These are phyloP conservation scores for Drosophila gunungcola DNA, from an alignment of 1,140 invertebrate species.

Conservation along the genomic window DNA sequence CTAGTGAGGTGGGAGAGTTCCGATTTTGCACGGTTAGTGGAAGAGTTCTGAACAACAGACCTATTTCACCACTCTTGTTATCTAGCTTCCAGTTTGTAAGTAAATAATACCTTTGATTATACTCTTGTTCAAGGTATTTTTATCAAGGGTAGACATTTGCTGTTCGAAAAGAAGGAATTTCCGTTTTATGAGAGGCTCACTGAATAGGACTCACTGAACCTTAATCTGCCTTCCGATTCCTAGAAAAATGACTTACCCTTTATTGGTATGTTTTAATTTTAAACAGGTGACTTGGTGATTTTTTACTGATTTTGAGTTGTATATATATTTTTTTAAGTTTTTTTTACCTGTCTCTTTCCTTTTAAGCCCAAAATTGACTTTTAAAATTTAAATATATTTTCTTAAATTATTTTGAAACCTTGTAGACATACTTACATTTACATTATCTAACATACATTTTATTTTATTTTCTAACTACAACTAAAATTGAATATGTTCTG, in stretches of 20 bases:
- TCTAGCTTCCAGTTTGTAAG: background rate
- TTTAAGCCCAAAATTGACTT: no score
- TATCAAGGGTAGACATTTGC: background rate
- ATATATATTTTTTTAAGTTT: no score
- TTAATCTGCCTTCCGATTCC: background rate
- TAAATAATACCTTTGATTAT: conserved; percentile 8
- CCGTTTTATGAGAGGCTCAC: conserved; percentile 10
- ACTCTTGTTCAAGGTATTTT: background rate
- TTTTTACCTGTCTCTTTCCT: no score
- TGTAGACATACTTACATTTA: no score
- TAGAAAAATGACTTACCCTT: background rate
- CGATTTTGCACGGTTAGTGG: conserved; percentile 3
- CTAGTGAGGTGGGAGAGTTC: conserved; percentile 10
- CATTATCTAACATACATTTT: no score
- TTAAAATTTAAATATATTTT: no score
- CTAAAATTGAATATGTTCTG: background rate
- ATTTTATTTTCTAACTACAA: no score
- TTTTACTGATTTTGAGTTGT: no score
- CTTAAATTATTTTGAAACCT: no score
- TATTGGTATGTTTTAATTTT: background rate
- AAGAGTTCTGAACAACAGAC: conserved; percentile 25
- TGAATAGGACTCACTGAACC: background rate
- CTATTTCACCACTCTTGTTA: conserved; percentile 15
- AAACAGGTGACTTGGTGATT: background rate
- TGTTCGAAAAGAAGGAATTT: conserved; percentile 6